Conservation (phyloP, 2,888 invertebrate species). For the Phlogophora meticulosa region DNA sequence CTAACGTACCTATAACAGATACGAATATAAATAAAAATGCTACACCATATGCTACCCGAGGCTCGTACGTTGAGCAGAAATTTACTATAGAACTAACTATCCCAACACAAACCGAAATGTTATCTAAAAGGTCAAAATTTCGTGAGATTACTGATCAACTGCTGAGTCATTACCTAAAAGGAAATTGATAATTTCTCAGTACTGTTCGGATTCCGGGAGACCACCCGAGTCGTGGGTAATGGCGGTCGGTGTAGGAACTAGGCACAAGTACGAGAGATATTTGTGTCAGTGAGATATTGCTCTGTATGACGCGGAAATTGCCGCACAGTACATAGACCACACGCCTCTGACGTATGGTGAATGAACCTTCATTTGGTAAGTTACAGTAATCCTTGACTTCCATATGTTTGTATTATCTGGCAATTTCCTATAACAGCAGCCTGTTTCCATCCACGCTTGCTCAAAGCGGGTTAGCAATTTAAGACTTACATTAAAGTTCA, state of each 20-base stretch:
- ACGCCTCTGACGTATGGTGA: slow-evolving; percentile 24
- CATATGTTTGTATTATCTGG: not conserved
- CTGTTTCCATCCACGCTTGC: too few relatives aligned
- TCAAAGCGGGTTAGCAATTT: too few relatives aligned
- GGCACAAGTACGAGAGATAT: slow-evolving; percentile 64
- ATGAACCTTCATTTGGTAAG: slow-evolving; percentile 10
- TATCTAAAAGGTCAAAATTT: slow-evolving; percentile 4
- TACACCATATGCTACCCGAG: slow-evolving; percentile 12
- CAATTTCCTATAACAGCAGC: not conserved
- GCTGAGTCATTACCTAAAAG: slow-evolving; percentile 57
- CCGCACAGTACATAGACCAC: slow-evolving; percentile 30
- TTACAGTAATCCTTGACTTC: slow-evolving; percentile 23
- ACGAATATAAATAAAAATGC: slow-evolving; percentile 18
- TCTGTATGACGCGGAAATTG: slow-evolving; percentile 65
- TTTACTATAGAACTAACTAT: not conserved
- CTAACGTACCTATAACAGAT: slow-evolving; percentile 21
- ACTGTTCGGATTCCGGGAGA: slow-evolving; percentile 68
- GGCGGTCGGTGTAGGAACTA: slow-evolving; percentile 65
- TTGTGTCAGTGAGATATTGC: slow-evolving; percentile 67
- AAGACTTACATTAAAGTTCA: too few relatives aligned
- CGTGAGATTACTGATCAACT: slow-evolving; percentile 9
- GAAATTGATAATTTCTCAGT: slow-evolving; percentile 69
- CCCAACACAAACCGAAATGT: not conserved
- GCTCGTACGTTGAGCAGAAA: not conserved
- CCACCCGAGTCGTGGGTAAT: slow-evolving; percentile 78